Conservation (phyloP, 2,888 invertebrate genomes). For the Thereva nobilitata region DNA sequence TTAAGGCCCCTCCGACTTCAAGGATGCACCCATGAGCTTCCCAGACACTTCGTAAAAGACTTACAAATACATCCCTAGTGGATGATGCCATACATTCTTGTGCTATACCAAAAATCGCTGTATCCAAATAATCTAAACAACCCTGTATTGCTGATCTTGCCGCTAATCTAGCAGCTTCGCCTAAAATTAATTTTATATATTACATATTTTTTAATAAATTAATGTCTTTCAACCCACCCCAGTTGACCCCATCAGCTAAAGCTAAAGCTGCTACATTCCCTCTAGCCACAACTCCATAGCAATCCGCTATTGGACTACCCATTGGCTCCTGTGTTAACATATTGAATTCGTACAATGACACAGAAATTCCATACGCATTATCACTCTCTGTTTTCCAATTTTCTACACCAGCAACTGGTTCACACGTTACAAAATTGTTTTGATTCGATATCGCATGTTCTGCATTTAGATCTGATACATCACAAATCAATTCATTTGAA, state of each 20-base stretch:
- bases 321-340: conserved; percentile 71
- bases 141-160: conserved; percentile 87
- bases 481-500: conserved; percentile 16
- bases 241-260: conserved; percentile 88
- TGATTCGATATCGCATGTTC: conserved; percentile 15
- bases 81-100: conserved; percentile 58
- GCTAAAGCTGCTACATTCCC: conserved; percentile 78
- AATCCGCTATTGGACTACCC: conserved; percentile 87
- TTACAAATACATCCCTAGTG: conserved; percentile 75
- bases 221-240: conserved; percentile 64
- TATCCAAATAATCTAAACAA: conserved; percentile 79
- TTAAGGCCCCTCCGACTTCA: conserved; percentile 79
- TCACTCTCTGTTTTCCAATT: conserved; percentile 59
- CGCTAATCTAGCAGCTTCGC: conserved; percentile 78
- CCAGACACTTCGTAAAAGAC: conserved; percentile 78
- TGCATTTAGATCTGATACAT: conserved; percentile 14
- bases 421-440: conserved; percentile 17
- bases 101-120: conserved; percentile 65
- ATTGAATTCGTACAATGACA: conserved; percentile 82
- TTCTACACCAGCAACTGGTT: conserved; percentile 54
- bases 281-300: conserved; percentile 75
- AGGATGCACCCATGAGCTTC: conserved; percentile 84
- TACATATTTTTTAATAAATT: conserved; percentile 28
- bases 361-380: conserved; percentile 58
- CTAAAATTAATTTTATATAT: conserved; percentile 48